Percentiles rank a stretch among this genome's conserved stretches.
Evolutionary conservation across 2,888 invertebrate species (phyloP).

Genomic region (Hypena proboscidalis): DNA sequence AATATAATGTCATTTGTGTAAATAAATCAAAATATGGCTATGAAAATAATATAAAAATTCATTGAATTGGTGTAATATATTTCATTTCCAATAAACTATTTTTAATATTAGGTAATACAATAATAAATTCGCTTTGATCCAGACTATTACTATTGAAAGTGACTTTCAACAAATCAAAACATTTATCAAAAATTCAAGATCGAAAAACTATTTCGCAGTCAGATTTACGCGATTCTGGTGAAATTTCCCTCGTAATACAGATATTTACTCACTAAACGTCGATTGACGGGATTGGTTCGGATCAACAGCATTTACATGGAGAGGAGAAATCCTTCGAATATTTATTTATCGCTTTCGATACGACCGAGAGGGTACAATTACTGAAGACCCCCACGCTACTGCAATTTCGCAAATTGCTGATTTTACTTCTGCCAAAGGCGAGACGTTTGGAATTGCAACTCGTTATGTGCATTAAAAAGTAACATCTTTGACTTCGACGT

Average conservation of each 20-base stretch:
- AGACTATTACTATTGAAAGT: not conserved
- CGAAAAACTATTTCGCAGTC: constrained; percentile 2
- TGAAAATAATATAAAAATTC: too few species aligned
- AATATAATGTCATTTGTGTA: too few species aligned
- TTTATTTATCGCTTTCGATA: constrained; percentile 74
- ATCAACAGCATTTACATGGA: constrained; percentile 34
- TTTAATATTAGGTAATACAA: too few species aligned
- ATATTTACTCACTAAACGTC: constrained; percentile 30
- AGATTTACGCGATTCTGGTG: constrained; percentile 2
- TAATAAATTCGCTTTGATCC: too few species aligned
- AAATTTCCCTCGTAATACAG: constrained; percentile 10
- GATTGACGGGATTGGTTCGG: constrained; percentile 22
- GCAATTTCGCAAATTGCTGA: constrained; percentile 80
- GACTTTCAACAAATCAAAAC: not conserved
- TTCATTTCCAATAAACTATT: too few species aligned
- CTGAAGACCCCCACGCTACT: constrained; percentile 64
- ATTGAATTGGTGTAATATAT: too few species aligned
- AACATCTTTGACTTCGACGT: constrained; percentile 50
- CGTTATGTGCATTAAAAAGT: constrained; percentile 65
- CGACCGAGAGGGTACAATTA: constrained; percentile 73
- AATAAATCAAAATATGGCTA: too few species aligned
- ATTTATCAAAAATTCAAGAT: constrained; percentile 5
- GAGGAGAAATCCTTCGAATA: constrained; percentile 62
- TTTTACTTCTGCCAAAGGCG: constrained; percentile 73
- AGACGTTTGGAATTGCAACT: constrained; percentile 74